Conservation (phyloP, 2,797 vertebrate species). For the Pteropus rufus region DNA sequence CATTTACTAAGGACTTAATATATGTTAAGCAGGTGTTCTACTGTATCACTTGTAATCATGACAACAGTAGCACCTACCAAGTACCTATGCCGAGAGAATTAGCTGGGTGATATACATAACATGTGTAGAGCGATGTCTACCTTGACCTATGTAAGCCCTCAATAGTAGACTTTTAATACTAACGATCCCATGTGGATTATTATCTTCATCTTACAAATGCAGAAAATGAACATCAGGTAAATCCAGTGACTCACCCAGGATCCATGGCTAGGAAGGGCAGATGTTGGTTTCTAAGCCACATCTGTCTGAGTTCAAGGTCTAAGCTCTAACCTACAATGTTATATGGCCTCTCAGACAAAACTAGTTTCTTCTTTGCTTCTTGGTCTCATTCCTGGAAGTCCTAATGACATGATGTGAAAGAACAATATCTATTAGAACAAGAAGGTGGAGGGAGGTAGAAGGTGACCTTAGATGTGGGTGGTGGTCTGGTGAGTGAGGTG, state of each 20-base stretch:
- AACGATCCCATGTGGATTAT: not conserved
- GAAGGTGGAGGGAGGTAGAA: not conserved
- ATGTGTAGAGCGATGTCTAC: not conserved
- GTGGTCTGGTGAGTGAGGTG: not conserved
- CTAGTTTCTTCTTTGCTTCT: not conserved
- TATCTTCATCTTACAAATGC: not conserved
- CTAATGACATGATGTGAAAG: not conserved
- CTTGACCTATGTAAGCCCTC: not conserved
- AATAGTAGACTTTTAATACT: not conserved
- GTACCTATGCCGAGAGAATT: not conserved
- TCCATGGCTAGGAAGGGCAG: not conserved
- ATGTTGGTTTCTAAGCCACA: not conserved
- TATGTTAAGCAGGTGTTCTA: not conserved
- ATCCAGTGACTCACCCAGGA: not conserved
- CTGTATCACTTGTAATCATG: fast-evolving
- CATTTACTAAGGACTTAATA: not conserved
- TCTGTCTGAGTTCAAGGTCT: not conserved
- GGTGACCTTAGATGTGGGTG: not conserved
- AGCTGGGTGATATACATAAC: fast-evolving
- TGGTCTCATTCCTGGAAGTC: not conserved
- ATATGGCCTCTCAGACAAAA: not conserved
- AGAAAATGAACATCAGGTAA: not conserved
- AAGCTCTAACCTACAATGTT: not conserved
- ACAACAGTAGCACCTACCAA: no score
- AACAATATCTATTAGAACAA: not conserved